These are phyloP conservation scores for Channa argus DNA, from an alignment of 2,113 vertebrate species.

Conservation along the genomic window DNA sequence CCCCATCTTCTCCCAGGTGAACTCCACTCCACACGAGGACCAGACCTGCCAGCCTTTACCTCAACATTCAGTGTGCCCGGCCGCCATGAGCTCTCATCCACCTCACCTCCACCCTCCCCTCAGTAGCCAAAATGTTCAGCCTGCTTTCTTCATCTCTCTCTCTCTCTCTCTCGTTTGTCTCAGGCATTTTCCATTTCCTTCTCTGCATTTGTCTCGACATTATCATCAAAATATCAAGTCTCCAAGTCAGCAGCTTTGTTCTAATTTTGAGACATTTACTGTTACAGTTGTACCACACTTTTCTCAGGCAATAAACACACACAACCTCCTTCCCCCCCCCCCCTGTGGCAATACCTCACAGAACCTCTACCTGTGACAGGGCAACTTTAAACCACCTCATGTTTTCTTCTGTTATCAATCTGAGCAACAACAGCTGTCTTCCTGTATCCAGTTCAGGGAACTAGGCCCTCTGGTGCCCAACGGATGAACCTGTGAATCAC, in stretches of 20 bases:
- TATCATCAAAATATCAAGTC: conserved; percentile 39
- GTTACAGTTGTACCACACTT: conserved; percentile 34
- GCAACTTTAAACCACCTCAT: background rate
- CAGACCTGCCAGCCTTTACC: conserved; percentile 82
- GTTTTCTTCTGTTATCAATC: conserved; percentile 33
- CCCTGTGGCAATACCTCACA: conserved; percentile 76
- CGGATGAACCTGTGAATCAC: conserved; percentile 41
- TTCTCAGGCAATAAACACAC: conserved; percentile 80
- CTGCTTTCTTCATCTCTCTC: conserved; percentile 14
- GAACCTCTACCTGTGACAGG: conserved; percentile 17
- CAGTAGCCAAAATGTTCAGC: conserved; percentile 1
- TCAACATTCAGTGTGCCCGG: conserved; percentile 76
- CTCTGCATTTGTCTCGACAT: conserved; percentile 28
- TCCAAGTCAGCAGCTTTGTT: conserved; percentile 36
- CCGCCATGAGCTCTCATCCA: conserved; percentile 57
- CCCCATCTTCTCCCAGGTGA: conserved; percentile 59
- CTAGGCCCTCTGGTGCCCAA: conserved; percentile 51
- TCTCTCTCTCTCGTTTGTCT: conserved; percentile 20
- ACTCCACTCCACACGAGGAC: conserved; percentile 70
- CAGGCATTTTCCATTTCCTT: conserved; percentile 20
- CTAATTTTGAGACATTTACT: conserved; percentile 11
- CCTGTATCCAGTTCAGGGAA: conserved; percentile 41
- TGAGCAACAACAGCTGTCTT: conserved; percentile 26
- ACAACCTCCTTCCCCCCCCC: conserved; percentile 70
- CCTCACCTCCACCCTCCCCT: conserved; percentile 18